Conservation (phyloP, 2,113 vertebrate genomes). For the Neopipo cinnamomea region DNA sequence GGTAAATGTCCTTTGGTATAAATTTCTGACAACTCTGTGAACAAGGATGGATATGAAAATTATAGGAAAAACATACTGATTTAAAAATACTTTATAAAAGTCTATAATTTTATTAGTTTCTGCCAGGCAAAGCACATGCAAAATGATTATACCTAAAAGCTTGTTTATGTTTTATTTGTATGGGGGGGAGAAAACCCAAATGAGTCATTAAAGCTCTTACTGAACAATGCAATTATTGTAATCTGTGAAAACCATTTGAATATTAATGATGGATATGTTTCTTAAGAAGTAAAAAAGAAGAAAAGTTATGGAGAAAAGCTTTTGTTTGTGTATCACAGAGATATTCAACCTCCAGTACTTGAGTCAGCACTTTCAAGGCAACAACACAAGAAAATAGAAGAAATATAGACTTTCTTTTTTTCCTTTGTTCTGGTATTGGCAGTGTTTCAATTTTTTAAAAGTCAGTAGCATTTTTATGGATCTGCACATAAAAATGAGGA, state of each 20-base stretch:
- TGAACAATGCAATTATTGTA: background rate
- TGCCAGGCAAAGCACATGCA: background rate
- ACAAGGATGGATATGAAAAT: background rate
- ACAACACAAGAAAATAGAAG: background rate
- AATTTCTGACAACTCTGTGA: background rate
- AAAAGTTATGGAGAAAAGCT: background rate
- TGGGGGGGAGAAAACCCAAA: fast-evolving
- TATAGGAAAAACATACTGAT: background rate
- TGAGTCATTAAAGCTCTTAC: background rate
- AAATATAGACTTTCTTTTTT: background rate
- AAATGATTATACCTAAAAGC: background rate
- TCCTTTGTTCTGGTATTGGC: background rate
- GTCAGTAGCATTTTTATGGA: background rate
- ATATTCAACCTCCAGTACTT: background rate
- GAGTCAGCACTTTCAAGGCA: constrained; percentile 1
- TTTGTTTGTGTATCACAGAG: background rate
- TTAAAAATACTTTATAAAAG: background rate
- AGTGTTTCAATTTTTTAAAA: background rate
- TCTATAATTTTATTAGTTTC: background rate
- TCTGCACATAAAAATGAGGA: background rate
- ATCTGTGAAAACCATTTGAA: background rate
- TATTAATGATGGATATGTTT: background rate
- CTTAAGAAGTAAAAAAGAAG: background rate
- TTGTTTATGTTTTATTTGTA: background rate
- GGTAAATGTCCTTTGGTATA: background rate